A percentile compares a stretch with the other conserved stretches of the same genome.
These are phyloP conservation scores for Oeneis ivallda DNA, from an alignment of 2,888 invertebrate genomes.

Conservation along the genomic window DNA sequence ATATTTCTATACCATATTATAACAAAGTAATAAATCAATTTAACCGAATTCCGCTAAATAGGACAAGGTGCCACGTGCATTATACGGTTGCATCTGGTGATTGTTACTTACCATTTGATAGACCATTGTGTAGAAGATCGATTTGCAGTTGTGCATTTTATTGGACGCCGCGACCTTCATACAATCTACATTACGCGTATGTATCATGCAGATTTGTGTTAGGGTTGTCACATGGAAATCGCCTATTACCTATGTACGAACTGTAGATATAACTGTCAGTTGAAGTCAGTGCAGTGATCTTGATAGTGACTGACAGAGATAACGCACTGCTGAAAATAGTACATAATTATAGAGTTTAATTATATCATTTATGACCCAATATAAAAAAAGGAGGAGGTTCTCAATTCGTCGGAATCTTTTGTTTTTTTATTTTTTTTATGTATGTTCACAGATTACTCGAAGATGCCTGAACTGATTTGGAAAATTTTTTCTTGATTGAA, in stretches of 20 bases:
- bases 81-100: slow-evolving; percentile 25
- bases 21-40: slow-evolving; percentile 28
- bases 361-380: no score
- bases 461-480: no score
- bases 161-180: slow-evolving; percentile 39
- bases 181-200: slow-evolving; percentile 23
- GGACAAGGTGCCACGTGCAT: slow-evolving; percentile 35
- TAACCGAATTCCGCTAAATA: slow-evolving; percentile 32
- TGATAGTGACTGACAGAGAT: no score
- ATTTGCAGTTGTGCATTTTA: slow-evolving; percentile 43
- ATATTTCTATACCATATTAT: background rate
- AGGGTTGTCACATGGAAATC: background rate
- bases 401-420: no score
- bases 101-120: slow-evolving; percentile 43
- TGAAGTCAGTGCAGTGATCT: no score
- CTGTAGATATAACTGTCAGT: background rate
- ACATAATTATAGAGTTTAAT: no score
- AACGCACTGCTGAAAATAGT: no score
- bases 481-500: no score
- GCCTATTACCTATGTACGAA: background rate
- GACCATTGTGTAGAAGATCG: slow-evolving; percentile 48
- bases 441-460: no score
- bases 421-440: no score
- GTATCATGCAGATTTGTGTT: slow-evolving; percentile 13
- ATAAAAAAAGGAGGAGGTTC: no score